Evolutionary conservation across 2,113 vertebrate species (phyloP), one percentile per base, ranked within the genome.

Genomic region (Charina bottae): DNA sequence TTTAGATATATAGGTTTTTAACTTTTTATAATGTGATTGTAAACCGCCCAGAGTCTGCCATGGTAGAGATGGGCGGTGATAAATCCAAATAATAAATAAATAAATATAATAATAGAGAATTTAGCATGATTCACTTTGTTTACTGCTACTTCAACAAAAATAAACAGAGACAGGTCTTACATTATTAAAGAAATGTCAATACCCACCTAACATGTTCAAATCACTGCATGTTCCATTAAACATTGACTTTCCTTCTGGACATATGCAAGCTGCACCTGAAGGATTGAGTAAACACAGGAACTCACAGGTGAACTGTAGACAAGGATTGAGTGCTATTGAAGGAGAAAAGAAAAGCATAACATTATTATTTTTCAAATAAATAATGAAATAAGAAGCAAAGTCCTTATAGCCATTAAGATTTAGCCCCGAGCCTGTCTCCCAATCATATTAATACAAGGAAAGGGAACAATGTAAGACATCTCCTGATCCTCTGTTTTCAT

Each of bases 251-350:
- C 99, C 99, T 97, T 99, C 99, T 88, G 99, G 98, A 97, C 99
- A 99, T 83, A 97, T 97, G 94, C 99, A 99, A 1, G 98, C 98
- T 92, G 98, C 98, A 62, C 99, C 99, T 88, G 97, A 97, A 90
- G 99, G 99, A 95, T 99, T 99, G 55, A 99, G 98, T 90, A 99
- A 97, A 97, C 99, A 99, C 97, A 99, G 98, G 95, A 99, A 99
- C 83, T 99, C 99, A 95, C 99, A 99, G 0, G 95, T 97, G 97
- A 98, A 97, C 87, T 98, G 98, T 94, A 98, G 96, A 94, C 99
- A 99, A 0, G 99, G 98, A 95, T 99, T 99, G 72, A 98, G 97
- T 64, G 98, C 99, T 99, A 96, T 93, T 95, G 49, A 68, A 93
- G 68, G 94, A 0, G 55, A 78, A 93, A 83, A 96, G 92, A 2